These are phyloP conservation scores for Tyrophagus putrescentiae DNA, from an alignment of 1,140 invertebrate species.

Conservation along the genomic window DNA sequence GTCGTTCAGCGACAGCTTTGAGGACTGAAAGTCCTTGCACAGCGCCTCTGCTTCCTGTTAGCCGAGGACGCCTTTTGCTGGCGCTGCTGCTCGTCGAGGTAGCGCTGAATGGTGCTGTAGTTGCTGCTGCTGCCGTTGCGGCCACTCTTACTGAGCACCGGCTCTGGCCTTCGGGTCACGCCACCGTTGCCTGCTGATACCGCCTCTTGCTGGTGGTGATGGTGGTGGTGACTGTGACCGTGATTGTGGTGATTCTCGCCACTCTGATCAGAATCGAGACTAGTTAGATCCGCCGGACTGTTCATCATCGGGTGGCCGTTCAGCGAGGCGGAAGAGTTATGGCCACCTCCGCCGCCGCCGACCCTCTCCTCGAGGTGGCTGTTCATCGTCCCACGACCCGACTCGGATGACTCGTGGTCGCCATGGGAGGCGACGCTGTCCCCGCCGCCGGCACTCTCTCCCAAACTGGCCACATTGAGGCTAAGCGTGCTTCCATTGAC, in stretches of 20 bases:
- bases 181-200: not conserved
- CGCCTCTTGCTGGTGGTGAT: not conserved
- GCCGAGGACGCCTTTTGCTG: no score
- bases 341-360: not conserved
- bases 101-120: conserved; percentile 27
- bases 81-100: conserved; percentile 18
- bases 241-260: no score
- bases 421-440: conserved; percentile 12
- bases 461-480: not conserved
- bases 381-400: conserved; percentile 33
- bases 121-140: conserved; percentile 24
- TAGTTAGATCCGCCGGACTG: conserved; percentile 2
- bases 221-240: no score
- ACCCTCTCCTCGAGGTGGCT: not conserved
- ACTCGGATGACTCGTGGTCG: conserved; percentile 31
- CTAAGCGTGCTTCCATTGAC: not conserved
- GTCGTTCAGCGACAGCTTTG: not conserved
- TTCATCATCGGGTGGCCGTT: not conserved
- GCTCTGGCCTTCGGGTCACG: not conserved
- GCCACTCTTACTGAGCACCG: not conserved
- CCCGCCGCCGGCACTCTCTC: not conserved
- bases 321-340: no score
- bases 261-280: conserved; percentile 22
- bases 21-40: conserved; percentile 7
- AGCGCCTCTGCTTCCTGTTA: conserved; percentile 17